Evolutionary conservation across 2,797 vertebrate genomes (phyloP).

Genomic region (Simalia tracyae): DNA sequence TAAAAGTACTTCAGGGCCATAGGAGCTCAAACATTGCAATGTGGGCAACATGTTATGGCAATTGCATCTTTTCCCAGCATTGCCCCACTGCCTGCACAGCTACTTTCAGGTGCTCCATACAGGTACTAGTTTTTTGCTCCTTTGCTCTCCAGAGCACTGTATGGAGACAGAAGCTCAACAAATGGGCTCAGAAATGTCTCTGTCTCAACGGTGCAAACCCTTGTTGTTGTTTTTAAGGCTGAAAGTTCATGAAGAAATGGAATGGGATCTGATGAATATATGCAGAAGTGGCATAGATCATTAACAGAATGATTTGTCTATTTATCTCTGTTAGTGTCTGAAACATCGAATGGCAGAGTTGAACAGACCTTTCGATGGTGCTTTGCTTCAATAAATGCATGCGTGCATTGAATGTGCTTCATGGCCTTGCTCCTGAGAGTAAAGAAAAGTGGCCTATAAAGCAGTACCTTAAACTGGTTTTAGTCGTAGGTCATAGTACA

Average conservation of each 20-base stretch:
- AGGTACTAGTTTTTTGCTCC: not conserved
- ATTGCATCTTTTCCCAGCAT: too few relatives aligned
- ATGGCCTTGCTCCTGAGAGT: not conserved
- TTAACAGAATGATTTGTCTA: not conserved
- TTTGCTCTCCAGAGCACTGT: not conserved
- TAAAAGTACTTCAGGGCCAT: not conserved
- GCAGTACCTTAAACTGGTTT: too few relatives aligned
- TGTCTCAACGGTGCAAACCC: not conserved
- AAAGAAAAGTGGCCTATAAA: too few relatives aligned
- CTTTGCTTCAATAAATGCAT: not conserved
- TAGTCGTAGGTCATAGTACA: too few relatives aligned
- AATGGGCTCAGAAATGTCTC: not conserved
- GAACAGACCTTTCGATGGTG: not conserved
- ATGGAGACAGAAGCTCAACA: not conserved
- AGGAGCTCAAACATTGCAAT: not conserved
- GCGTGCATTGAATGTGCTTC: not conserved
- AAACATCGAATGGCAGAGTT: not conserved
- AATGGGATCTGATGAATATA: not conserved
- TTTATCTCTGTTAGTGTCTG: not conserved
- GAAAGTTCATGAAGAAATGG: not conserved
- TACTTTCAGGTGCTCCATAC: not conserved
- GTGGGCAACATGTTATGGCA: not conserved
- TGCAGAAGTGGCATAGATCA: not conserved
- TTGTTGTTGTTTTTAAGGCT: not conserved
- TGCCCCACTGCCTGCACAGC: not conserved